These are phyloP conservation scores for Notothenia rossii DNA, from an alignment of 2,113 vertebrate genomes.

Conservation along the genomic window DNA sequence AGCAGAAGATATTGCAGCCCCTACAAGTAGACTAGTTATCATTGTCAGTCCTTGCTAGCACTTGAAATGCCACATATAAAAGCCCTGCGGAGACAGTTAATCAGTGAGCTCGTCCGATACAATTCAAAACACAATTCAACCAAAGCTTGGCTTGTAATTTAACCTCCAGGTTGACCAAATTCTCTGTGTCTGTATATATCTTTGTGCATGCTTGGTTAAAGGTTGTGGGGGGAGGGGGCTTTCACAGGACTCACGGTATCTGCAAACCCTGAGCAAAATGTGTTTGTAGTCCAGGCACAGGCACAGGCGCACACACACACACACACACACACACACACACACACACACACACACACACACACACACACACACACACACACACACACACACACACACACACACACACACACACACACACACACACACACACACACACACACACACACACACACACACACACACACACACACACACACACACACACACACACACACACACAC, in stretches of 20 bases:
- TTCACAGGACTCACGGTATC: neutral
- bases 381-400: no score
- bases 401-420: no score
- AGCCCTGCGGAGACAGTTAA: conserved; percentile 14
- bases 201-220: neutral
- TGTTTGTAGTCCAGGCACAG: conserved; percentile 58
- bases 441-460: conserved; percentile 3
- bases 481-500: conserved; percentile 41
- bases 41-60: neutral
- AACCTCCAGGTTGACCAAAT: conserved; percentile 4
- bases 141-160: neutral
- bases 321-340: conserved; percentile 33
- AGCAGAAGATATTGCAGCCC: neutral
- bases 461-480: conserved; percentile 8
- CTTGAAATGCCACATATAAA: conserved; percentile 2
- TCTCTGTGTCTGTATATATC: neutral
- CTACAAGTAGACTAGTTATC: neutral
- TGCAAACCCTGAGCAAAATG: conserved; percentile 23
- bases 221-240: conserved; percentile 6
- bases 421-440: no score
- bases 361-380: neutral
- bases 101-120: conserved; percentile 15
- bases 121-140: conserved; percentile 17
- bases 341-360: conserved; percentile 37
- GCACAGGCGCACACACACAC: conserved; percentile 14